These are phyloP conservation scores for Augochlora pura DNA, from an alignment of 1,140 invertebrate genomes.

Conservation along the genomic window DNA sequence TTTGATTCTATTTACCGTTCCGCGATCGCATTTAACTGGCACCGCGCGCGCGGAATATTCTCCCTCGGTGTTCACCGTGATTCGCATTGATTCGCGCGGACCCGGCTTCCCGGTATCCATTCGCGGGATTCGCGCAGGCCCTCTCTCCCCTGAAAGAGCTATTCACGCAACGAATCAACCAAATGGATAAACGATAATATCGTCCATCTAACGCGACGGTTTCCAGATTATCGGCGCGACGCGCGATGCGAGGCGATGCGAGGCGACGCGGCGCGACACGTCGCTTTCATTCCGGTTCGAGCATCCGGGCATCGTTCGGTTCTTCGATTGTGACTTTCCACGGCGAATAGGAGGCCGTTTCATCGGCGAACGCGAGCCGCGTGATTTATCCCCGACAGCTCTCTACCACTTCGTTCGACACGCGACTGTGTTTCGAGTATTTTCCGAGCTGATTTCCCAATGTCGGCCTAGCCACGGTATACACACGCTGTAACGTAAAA, in stretches of 20 bases:
- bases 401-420: too few species aligned
- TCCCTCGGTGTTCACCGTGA: background rate
- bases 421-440: too few species aligned
- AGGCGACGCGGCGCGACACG: background rate
- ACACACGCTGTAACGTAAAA: too few species aligned
- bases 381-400: too few species aligned
- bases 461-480: too few species aligned
- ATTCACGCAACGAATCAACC: constrained; percentile 20
- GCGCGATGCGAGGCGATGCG: background rate
- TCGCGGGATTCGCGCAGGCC: constrained; percentile 5
- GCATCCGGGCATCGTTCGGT: too few species aligned
- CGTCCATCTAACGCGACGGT: constrained; percentile 1
- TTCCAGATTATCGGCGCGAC: background rate
- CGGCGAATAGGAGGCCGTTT: background rate
- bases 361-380: too few species aligned
- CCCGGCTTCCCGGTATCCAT: constrained; percentile 20
- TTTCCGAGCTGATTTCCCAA: too few species aligned
- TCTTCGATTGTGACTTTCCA: background rate
- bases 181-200: constrained; percentile 18
- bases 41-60: background rate
- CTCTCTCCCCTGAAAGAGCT: constrained; percentile 2
- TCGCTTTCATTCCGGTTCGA: background rate
- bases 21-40: constrained; percentile 5
- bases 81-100: constrained; percentile 5
- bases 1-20: constrained; percentile 33